Conservation (phyloP, 2,888 invertebrate genomes). For the Geotrupes spiniger region DNA sequence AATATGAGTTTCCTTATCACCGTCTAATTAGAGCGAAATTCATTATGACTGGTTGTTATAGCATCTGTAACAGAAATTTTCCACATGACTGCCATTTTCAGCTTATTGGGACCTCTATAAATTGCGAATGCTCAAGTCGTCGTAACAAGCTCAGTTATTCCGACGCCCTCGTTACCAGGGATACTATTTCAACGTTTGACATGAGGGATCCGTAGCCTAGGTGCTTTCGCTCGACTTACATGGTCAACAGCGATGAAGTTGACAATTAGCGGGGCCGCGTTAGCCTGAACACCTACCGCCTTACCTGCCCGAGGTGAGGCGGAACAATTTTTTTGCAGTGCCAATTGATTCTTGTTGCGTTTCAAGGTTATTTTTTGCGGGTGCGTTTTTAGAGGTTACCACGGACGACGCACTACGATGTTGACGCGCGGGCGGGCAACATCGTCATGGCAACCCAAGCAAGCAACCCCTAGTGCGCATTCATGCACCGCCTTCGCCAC, state of each 20-base stretch:
- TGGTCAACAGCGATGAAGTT: conserved; percentile 3
- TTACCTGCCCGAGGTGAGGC: conserved; percentile 6
- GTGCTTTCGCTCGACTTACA: neutral
- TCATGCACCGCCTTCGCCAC: conserved; percentile 46
- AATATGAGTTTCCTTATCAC: conserved; percentile 30
- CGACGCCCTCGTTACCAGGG: conserved; percentile 23
- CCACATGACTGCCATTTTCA: conserved; percentile 38
- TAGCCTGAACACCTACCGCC: conserved; percentile 6
- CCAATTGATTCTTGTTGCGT: conserved; percentile 13
- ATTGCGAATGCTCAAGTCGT: conserved; percentile 37
- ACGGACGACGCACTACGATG: conserved; percentile 45
- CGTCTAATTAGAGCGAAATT: conserved; percentile 40
- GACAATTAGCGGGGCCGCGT: neutral
- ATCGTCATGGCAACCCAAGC: conserved; percentile 43
- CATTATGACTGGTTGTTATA: conserved; percentile 43
- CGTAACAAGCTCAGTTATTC: conserved; percentile 39
- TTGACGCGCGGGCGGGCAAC: conserved; percentile 46
- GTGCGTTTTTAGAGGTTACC: conserved; percentile 38
- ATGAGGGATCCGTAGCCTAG: neutral
- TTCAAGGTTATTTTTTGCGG: conserved; percentile 31
- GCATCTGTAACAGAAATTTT: conserved; percentile 43
- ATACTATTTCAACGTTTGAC: conserved; percentile 12
- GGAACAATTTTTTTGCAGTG: conserved; percentile 4
- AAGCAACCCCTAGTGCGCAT: conserved; percentile 45
- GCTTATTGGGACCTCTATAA: conserved; percentile 36